phyloP scores from a whole-genome alignment of 2,113 vertebrate species.

The Megaptera novaeangliae region DNA sequence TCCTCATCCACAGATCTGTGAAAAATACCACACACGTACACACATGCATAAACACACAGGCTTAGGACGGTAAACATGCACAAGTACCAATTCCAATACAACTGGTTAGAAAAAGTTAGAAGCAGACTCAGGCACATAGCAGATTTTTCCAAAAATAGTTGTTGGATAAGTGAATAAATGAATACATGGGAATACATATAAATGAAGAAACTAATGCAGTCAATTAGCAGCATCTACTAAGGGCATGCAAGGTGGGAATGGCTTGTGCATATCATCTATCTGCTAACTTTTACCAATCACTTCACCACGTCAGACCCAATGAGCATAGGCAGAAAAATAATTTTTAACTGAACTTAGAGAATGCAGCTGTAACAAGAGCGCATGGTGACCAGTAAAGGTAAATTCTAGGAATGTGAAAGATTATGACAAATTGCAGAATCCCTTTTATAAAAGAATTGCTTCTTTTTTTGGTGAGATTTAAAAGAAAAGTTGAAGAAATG shows the following conservation, averaged over 20 bases:
- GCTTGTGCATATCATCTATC: background rate
- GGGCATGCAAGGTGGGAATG: background rate
- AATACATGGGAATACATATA: background rate
- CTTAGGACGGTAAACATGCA: background rate
- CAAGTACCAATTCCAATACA: background rate
- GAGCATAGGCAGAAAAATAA: background rate
- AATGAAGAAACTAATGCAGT: background rate
- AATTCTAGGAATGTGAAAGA: background rate
- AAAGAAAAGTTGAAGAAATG: background rate
- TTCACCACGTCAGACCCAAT: background rate
- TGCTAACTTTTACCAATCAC: background rate
- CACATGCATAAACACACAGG: background rate
- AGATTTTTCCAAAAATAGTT: background rate
- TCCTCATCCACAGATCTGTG: background rate
- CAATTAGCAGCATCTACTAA: background rate
- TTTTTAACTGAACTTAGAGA: background rate
- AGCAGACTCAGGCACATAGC: background rate
- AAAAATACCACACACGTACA: background rate
- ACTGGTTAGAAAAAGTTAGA: background rate
- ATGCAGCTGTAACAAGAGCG: background rate
- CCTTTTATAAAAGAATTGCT: background rate
- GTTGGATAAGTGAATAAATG: background rate
- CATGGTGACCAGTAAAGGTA: background rate
- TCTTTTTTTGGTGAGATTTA: background rate
- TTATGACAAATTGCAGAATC: background rate